Conservation (phyloP, 2,797 vertebrate genomes). For the Sebastes steindachneri region DNA sequence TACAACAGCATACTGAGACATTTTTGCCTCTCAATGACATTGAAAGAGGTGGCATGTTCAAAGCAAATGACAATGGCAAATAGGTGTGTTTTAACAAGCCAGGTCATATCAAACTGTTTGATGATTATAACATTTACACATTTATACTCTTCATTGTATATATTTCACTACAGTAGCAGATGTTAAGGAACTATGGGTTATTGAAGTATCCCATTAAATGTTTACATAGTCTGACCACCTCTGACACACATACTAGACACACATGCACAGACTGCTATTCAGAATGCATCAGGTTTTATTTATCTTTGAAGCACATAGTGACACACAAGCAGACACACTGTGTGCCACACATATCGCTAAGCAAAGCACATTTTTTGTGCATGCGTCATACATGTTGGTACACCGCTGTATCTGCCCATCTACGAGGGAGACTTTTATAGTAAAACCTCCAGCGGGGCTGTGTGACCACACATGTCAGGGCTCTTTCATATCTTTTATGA, state of each 20-base stretch:
- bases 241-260: neutral
- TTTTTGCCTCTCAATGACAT: neutral
- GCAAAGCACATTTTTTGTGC: neutral
- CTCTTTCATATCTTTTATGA: slow-evolving; percentile 33
- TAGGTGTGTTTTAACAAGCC: neutral
- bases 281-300: neutral
- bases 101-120: neutral
- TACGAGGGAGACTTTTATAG: slow-evolving; percentile 6
- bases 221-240: neutral
- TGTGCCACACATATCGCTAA: neutral
- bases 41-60: neutral
- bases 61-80: neutral
- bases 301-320: neutral
- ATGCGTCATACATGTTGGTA: neutral
- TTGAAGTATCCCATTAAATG: neutral
- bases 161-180: neutral
- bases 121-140: neutral
- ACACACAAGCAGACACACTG: neutral
- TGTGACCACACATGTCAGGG: slow-evolving; percentile 28
- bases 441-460: neutral
- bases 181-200: neutral
- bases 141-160: neutral
- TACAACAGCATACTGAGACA: neutral
- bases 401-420: neutral
- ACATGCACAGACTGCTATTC: neutral